Base-by-base conservation (phyloP, 1,140 invertebrate genomes). In the Helicoverpa armigera region DNA sequence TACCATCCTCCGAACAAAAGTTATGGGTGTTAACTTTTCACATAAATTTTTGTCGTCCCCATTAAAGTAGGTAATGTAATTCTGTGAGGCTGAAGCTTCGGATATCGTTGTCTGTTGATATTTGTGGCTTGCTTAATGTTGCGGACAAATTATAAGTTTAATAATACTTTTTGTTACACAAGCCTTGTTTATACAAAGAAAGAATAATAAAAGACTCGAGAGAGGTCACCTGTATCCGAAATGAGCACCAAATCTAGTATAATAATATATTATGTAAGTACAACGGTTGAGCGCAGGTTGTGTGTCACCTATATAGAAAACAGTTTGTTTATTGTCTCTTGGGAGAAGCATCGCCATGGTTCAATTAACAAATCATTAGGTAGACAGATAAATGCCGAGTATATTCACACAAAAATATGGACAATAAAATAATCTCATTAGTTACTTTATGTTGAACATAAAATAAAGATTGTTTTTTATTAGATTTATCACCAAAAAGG, bases 21-120 rank as follows among this genome's bases (percentile, higher is more conserved):
- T 77, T 77, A 61, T n/a, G 53, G 60, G 23, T 50, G 60, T 65
- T 90, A 88, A 89, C 88, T 89, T 89, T 86, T 84, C 82, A 88
- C 85, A 89, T 90, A 90, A 90, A 90, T 90, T 90, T 83, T 86
- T 81, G 83, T 82, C 85, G 80, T 85, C 86, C 83, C 89, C 85
- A 88, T 91, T 89, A 89, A 87, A 89, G 83, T 82, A 63, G 65
- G 84, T 82, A 87, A 86, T 85, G 83, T 85, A 83, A 85, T 87
- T 83, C 78, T 74, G 73, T 76, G 54, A 43, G 65, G 78, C 76
- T 77, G 60, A 77, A 65, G 74, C 65, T 53, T 53, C 48, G 43
- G 7, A 77, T 65, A 63, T 77, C 48, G 50, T 53, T 14, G 60
- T 77, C 13, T 65, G 48, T 65, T 53, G 58, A 56, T 76, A 63